Evolutionary conservation across 2,888 invertebrate species (phyloP), one percentile per base, ranked within the genome.

Genomic region (Ganaspis brasiliensis): DNA sequence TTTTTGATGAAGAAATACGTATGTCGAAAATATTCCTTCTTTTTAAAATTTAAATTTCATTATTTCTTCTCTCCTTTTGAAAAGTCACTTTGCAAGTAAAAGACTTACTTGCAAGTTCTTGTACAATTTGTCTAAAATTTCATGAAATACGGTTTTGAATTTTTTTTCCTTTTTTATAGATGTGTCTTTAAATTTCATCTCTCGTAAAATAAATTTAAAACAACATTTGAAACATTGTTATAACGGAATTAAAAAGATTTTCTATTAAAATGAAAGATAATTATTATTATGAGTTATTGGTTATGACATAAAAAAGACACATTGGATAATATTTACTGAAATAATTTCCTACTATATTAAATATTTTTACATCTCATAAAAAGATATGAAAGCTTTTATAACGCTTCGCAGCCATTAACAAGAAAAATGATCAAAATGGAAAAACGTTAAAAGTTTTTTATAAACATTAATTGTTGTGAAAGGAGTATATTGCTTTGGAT

Each of bases 71-170:
- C 49, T 49, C 6, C 49, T 49, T 49, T 49, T 49, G 49, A 49
- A 52, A 52, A 52, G 52, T 52, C 52, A 19, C 52, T 52, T 52
- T 52, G 52, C 52, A 52, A 52, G 52, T 52, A 52, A 52, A 52
- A 52, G 19, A 52, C 52, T 12, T 14, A 49, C 19, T 31, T 31
- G 31, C 31, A 31, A 8, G 19, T 52, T 52, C 52, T 14, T 52
- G 52, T n/a, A 19, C 52, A 52, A 52, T 52, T 52, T 52, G 52
- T 52, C 19, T n/a, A 16, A 52, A 52, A 52, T 19, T 52, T 52
- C 52, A 9, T 19, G 52, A 19, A 52, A 52, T 31, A 31, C 31
- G 31, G 31, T 31, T 31, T 31, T 31, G 31, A 52, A 52, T 52
- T 8, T 8, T 16, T 52, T 52, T 9, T 52, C 1, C 0, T 9